Conservation (phyloP, 1,140 invertebrate genomes). For the Glossosoma conforme region DNA sequence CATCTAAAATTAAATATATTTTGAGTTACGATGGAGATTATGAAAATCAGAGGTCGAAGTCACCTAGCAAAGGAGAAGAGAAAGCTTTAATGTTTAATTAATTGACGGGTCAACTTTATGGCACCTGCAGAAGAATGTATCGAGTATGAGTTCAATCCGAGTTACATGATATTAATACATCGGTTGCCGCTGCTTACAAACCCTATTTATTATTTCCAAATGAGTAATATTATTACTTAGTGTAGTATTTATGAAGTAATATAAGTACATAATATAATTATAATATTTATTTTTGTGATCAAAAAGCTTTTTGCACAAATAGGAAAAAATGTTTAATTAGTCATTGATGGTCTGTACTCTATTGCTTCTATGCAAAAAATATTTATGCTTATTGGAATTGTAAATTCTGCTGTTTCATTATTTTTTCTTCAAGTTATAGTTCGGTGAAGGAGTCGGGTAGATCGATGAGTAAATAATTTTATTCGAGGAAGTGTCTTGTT, state of each 20-base stretch:
- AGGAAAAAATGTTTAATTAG: slow-evolving; percentile 21
- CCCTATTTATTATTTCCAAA: no score
- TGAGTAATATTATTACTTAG: no score
- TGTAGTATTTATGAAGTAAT: slow-evolving; percentile 13
- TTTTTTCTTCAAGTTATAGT: background rate
- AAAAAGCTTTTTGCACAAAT: slow-evolving; percentile 25
- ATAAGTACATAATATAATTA: slow-evolving; percentile 10
- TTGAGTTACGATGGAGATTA: no score
- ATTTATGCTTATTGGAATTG: background rate
- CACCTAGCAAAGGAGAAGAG: no score
- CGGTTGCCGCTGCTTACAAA: no score
- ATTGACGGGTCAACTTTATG: no score
- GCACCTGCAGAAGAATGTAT: no score
- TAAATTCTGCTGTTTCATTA: slow-evolving; percentile 1
- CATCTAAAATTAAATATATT: no score
- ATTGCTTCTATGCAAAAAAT: slow-evolving; percentile 4
- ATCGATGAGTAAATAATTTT: background rate
- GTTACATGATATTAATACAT: no score
- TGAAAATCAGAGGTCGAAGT: no score
- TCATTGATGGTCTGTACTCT: slow-evolving; percentile 5
- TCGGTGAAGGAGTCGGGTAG: background rate
- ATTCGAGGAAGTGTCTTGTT: background rate
- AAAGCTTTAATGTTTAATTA: no score
- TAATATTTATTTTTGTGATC: slow-evolving; percentile 23
- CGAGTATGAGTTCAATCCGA: no score